Evolutionary conservation across 2,797 vertebrate genomes (phyloP), one percentile per base, ranked within the genome.

Genomic region (Chaetodon trifasciatus): DNA sequence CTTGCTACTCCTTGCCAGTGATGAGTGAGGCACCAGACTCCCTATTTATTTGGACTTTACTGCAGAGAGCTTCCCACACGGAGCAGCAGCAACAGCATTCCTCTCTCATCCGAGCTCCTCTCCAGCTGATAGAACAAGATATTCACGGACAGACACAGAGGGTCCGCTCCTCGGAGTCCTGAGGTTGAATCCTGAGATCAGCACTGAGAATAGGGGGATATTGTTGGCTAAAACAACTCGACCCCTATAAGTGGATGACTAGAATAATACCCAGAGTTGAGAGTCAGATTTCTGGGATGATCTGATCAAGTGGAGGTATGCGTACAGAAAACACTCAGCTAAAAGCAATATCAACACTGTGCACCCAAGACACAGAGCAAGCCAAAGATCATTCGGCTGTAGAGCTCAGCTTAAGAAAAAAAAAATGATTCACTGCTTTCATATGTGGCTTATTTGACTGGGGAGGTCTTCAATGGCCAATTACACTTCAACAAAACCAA

Each of bases 281-380:
- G 92, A 87, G 74, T 94, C 92, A 82, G 86, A 90, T 95, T 93
- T 93, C 93, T 89, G 87, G 89, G 91, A 93, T 93, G 90, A 93
- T 93, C 89, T 92, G 89, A 90, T 92, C 89, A 90, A 86, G 92
- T 78, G 3, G 78, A 90, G 91, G 86, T 93, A 94, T 92, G 91
- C 84, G 88, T 88, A 92, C 91, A 93, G 83, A 94, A 94, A 94
- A 94, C 89, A 92, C 79, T 79, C 81, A 11, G 77, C 85, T 88
- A 76, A 87, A 88, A 89, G 89, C 76, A 92, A 91, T 70, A 85
- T 88, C 86, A 88, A 84, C 84, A 89, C 56, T 62, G 23, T 67
- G 82, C 72, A 88, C 87, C 82, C 76, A 78, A 77, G 85, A 86
- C 78, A 58, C 52, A 53, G 61, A 68, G 39, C 42, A 81, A 84